These are phyloP conservation scores for Hydropsyche tenuis DNA, from an alignment of 1,140 invertebrate species.

Conservation along the genomic window DNA sequence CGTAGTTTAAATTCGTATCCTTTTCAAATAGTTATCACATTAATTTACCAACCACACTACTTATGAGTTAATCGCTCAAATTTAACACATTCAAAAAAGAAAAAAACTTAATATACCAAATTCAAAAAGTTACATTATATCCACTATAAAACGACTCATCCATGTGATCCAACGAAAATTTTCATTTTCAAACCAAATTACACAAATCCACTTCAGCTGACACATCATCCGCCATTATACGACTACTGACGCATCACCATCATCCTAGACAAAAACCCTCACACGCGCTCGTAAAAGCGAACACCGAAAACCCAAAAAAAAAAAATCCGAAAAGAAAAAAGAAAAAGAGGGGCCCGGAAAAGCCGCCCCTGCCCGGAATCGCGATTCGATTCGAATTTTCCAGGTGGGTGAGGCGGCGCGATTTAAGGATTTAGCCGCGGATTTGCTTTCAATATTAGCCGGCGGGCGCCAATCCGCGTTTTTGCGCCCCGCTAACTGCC, in stretches of 20 bases:
- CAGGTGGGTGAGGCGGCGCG: conserved; percentile 62
- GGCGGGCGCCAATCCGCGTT: conserved; percentile 58
- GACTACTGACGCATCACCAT: neutral
- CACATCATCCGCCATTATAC: too few relatives aligned
- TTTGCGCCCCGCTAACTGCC: conserved; percentile 61
- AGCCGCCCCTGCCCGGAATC: conserved; percentile 45
- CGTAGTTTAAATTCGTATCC: too few relatives aligned
- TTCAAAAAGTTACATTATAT: too few relatives aligned
- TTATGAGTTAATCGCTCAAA: too few relatives aligned
- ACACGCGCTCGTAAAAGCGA: too few relatives aligned
- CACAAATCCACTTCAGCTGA: too few relatives aligned
- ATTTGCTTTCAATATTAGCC: conserved; percentile 67
- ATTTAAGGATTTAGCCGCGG: conserved; percentile 65
- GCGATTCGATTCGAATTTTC: conserved; percentile 55
- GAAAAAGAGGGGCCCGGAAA: conserved; percentile 18
- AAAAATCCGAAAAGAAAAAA: conserved; percentile 35
- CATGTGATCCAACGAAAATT: too few relatives aligned
- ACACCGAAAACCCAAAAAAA: neutral
- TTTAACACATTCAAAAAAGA: too few relatives aligned
- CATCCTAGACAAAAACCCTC: neutral
- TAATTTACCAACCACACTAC: too few relatives aligned
- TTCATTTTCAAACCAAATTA: neutral
- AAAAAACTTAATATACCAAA: too few relatives aligned
- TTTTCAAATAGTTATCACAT: too few relatives aligned
- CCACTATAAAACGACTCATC: too few relatives aligned